Evolutionary conservation across 1,140 invertebrate genomes (phyloP).

Genomic region (Chionoecetes opilio): DNA sequence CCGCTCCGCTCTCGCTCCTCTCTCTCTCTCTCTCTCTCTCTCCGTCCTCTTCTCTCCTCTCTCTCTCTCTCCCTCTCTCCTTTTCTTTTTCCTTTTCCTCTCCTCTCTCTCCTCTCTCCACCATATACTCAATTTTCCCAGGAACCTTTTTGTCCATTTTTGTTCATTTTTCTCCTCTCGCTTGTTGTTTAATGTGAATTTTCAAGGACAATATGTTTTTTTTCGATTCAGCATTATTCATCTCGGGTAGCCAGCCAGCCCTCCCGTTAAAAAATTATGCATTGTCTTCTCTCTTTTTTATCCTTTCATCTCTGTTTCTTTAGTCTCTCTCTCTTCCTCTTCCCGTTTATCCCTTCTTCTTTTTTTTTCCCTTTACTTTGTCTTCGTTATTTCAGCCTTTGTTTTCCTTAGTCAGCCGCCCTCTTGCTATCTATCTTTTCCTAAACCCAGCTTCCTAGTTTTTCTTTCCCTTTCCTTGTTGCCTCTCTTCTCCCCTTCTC

Average conservation of each 20-base stretch:
- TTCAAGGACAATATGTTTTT: not conserved
- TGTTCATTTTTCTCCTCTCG: not conserved
- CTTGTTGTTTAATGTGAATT: not conserved
- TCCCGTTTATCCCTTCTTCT: not conserved
- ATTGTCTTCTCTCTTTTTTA: not conserved
- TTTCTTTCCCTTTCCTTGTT: not conserved
- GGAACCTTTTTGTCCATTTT: not conserved
- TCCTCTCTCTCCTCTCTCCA: constrained; percentile 36
- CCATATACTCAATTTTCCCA: not conserved
- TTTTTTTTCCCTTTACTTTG: not conserved
- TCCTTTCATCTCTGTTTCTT: not conserved
- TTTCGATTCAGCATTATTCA: not conserved
- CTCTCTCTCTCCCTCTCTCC: constrained; percentile 46
- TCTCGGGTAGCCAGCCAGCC: not conserved
- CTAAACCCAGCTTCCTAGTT: not conserved
- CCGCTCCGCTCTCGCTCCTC: no score
- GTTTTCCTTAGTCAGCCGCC: not conserved
- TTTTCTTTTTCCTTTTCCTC: constrained; percentile 21
- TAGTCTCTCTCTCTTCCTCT: not conserved
- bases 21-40: constrained; percentile 51
- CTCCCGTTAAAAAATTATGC: not conserved
- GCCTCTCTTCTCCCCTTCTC: not conserved
- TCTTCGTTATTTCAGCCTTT: constrained; percentile 19
- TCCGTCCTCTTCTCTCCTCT: no score
- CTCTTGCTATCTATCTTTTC: not conserved